Conservation (phyloP, 2,113 vertebrate genomes). For the Tauraco erythrolophus region DNA sequence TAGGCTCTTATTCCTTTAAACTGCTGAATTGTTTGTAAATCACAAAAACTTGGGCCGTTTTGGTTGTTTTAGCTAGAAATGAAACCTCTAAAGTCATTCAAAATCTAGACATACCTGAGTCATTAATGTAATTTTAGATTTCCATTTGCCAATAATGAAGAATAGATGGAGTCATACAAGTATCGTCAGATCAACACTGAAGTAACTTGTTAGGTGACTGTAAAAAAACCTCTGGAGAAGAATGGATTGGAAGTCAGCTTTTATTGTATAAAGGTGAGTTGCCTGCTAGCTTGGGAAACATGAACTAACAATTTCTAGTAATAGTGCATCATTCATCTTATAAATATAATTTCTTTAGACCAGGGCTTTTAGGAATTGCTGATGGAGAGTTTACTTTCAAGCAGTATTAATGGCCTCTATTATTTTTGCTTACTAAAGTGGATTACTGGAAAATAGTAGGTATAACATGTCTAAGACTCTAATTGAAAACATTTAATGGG, state of each 20-base stretch:
- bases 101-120: not conserved
- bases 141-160: not conserved
- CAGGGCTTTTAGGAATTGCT: slow-evolving; percentile 42
- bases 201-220: slow-evolving; percentile 5
- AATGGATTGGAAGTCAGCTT: slow-evolving; percentile 4
- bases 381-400: slow-evolving; percentile 62
- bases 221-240: not conserved
- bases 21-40: not conserved
- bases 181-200: not conserved
- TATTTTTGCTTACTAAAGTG: slow-evolving; percentile 59
- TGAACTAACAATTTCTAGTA: slow-evolving; percentile 49
- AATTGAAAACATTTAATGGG: not conserved
- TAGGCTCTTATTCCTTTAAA: not conserved
- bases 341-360: slow-evolving; percentile 58
- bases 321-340: slow-evolving; percentile 35
- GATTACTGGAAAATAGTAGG: slow-evolving; percentile 65
- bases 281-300: not conserved
- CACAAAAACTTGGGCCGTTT: not conserved
- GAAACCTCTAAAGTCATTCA: not conserved
- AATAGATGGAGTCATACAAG: not conserved
- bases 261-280: slow-evolving; percentile 5
- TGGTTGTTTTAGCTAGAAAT: not conserved
- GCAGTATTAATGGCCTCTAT: slow-evolving; percentile 48
- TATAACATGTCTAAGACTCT: not conserved
- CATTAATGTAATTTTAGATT: not conserved